phyloP scores from a whole-genome alignment of 2,888 invertebrate genomes.

The Hyppa rectilinea region DNA sequence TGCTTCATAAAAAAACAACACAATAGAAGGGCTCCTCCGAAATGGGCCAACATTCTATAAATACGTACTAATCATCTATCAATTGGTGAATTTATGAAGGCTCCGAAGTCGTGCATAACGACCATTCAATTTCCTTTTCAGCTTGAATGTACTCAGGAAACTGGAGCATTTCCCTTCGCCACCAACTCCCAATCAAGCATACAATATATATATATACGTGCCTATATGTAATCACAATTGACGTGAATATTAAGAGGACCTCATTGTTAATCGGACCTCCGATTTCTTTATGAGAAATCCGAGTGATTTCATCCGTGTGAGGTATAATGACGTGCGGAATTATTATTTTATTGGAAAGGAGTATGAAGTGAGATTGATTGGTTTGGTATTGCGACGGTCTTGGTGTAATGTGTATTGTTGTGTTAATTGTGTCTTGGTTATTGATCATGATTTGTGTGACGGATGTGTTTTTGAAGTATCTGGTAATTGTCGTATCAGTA shows the following conservation, averaged over 20 bases:
- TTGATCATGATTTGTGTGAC: conserved; percentile 15
- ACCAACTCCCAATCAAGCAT: conserved; percentile 81
- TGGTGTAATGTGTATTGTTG: no score
- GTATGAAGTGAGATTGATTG: conserved; percentile 32
- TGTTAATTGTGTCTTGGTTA: no score
- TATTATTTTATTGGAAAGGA: conserved; percentile 42
- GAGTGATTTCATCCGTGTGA: conserved; percentile 58
- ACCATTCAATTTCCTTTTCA: conserved; percentile 89
- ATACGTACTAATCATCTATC: conserved; percentile 78
- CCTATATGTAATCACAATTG: conserved; percentile 74
- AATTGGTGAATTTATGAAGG: conserved; percentile 84
- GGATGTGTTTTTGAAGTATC: conserved; percentile 3
- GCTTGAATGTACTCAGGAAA: conserved; percentile 84
- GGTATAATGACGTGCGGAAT: conserved; percentile 49
- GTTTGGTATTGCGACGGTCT: conserved; percentile 2
- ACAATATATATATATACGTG: conserved; percentile 75
- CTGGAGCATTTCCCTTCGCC: conserved; percentile 83
- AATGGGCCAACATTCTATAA: conserved; percentile 68
- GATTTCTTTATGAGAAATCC: conserved; percentile 54
- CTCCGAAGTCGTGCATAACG: conserved; percentile 83
- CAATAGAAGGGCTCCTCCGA: conserved; percentile 39
- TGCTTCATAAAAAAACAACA: conserved; percentile 27
- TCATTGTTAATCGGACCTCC: conserved; percentile 71
- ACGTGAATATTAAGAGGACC: conserved; percentile 83
- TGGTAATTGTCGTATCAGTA: neutral